These are phyloP conservation scores for Chrysemys picta DNA, from an alignment of 2,113 vertebrate genomes.

Conservation along the genomic window DNA sequence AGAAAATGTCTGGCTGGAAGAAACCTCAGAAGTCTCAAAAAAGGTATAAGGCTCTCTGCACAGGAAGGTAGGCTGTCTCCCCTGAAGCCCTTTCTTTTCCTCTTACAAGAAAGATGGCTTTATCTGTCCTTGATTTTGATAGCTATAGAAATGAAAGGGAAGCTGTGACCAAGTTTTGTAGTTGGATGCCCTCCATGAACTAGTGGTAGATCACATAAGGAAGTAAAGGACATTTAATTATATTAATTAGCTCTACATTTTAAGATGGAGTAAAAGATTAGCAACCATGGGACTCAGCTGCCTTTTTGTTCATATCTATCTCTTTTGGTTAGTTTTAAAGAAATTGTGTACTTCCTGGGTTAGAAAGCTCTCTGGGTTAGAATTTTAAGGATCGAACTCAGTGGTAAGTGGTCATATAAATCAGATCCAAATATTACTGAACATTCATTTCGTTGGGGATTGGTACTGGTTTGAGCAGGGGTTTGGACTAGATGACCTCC, in stretches of 20 bases:
- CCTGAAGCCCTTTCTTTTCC: conserved; percentile 52
- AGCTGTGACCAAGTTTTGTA: neutral
- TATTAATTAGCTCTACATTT: neutral
- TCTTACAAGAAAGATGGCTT: conserved; percentile 22
- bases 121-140: conserved; percentile 1
- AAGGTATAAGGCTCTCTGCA: conserved; percentile 37
- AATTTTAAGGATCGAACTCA: neutral
- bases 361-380: neutral
- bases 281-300: neutral
- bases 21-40: conserved; percentile 64
- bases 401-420: neutral
- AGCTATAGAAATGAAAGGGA: neutral
- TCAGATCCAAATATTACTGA: neutral
- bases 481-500: too few relatives aligned
- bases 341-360: neutral
- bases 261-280: neutral
- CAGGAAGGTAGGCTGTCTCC: conserved; percentile 69
- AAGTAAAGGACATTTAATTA: neutral
- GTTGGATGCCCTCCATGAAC: neutral
- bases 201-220: neutral
- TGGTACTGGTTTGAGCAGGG: too few relatives aligned
- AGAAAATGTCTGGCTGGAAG: conserved; percentile 61
- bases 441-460: neutral
- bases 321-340: neutral
- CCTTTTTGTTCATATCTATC: neutral